Conservation (phyloP, 2,888 invertebrate genomes). For the Drosophila prostipennis region DNA sequence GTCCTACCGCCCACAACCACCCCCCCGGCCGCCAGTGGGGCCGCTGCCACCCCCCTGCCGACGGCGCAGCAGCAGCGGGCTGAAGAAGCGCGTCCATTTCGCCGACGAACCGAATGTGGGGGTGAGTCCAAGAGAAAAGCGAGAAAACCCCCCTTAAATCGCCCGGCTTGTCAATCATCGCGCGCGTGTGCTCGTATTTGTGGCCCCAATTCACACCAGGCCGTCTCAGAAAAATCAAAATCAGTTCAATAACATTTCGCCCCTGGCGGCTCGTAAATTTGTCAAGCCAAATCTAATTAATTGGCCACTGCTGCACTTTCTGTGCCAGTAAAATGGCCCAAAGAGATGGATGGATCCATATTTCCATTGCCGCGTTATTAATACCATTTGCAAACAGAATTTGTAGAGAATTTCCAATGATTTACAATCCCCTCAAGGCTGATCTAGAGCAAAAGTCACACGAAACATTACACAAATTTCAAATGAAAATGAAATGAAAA, state of each 20-base stretch:
- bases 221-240: slow-evolving; percentile 43
- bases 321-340: slow-evolving; percentile 27
- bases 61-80: slow-evolving; percentile 64
- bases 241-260: slow-evolving; percentile 78
- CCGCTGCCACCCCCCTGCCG: slow-evolving; percentile 40
- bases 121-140: slow-evolving; percentile 54
- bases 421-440: slow-evolving; percentile 13
- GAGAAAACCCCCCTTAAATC: neutral
- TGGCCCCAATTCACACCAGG: slow-evolving; percentile 63
- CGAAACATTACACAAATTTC: slow-evolving; percentile 25
- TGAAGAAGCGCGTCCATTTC: slow-evolving; percentile 84
- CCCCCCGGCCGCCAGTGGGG: slow-evolving; percentile 16
- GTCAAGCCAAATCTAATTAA: slow-evolving; percentile 72
- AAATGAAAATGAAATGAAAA: slow-evolving; percentile 36
- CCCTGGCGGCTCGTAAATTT: slow-evolving; percentile 73
- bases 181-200: slow-evolving; percentile 26
- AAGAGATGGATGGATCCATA: slow-evolving; percentile 27
- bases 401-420: neutral
- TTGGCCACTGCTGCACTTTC: slow-evolving; percentile 67
- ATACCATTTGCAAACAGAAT: slow-evolving; percentile 40
- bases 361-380: slow-evolving; percentile 32
- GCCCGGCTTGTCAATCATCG: slow-evolving; percentile 65
- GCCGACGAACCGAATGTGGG: slow-evolving; percentile 74
- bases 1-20: slow-evolving; percentile 29
- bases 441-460: slow-evolving; percentile 19